phyloP scores from a whole-genome alignment of 2,888 invertebrate species.

The Sarcophaga carnaria region DNA sequence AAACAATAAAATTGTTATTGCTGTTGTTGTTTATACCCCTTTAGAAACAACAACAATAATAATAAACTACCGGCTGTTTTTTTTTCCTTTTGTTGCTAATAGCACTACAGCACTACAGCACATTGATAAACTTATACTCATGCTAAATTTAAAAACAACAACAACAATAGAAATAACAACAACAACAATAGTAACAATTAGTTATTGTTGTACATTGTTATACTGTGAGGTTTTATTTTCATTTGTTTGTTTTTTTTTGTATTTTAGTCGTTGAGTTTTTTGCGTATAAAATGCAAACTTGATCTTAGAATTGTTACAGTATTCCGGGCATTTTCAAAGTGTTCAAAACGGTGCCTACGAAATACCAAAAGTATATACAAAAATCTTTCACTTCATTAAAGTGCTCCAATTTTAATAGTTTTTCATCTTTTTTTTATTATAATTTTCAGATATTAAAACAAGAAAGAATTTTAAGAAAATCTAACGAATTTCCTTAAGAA shows the following conservation, averaged over 20 bases:
- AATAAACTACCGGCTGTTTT: slow-evolving; percentile 8
- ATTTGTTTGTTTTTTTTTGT: slow-evolving; percentile 10
- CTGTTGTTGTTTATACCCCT: slow-evolving; percentile 56
- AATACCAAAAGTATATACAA: slow-evolving; percentile 74
- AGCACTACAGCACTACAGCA: slow-evolving; percentile 9
- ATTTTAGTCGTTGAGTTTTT: slow-evolving; percentile 20
- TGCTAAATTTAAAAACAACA: slow-evolving; percentile 14
- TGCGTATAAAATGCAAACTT: slow-evolving; percentile 81
- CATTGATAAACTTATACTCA: slow-evolving; percentile 8
- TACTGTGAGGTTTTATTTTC: too few relatives aligned
- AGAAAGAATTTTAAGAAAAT: not conserved
- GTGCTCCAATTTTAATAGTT: slow-evolving; percentile 28
- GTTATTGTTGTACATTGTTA: slow-evolving; percentile 25
- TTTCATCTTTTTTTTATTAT: slow-evolving; percentile 41
- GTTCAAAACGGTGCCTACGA: slow-evolving; percentile 78
- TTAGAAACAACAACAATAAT: slow-evolving; percentile 34
- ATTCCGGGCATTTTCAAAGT: slow-evolving; percentile 80
- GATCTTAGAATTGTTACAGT: slow-evolving; percentile 81
- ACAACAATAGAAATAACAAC: not conserved
- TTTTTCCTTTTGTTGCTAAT: not conserved
- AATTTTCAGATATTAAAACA: slow-evolving; percentile 53
- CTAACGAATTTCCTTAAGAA: not conserved
- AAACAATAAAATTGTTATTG: slow-evolving; percentile 4
- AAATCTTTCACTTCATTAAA: slow-evolving; percentile 37
- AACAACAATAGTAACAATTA: not conserved